Evolutionary conservation across 2,888 invertebrate species (phyloP).

Genomic region (Dynastes grantii): DNA sequence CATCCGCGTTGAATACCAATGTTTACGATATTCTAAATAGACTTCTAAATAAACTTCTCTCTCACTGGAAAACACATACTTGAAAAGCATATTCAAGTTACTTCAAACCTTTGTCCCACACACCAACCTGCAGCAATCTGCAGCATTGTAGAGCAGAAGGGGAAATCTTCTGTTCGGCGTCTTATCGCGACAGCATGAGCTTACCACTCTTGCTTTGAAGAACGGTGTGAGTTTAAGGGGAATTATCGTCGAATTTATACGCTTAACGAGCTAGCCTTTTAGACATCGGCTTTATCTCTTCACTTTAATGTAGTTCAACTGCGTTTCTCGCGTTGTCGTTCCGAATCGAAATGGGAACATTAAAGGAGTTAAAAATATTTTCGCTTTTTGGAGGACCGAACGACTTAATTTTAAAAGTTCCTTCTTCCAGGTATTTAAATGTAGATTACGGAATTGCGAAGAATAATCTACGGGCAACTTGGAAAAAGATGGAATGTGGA

Average conservation of each 20-base stretch:
- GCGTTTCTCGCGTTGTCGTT: too few relatives aligned
- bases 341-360: too few relatives aligned
- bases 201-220: neutral
- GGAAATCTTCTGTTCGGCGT: neutral
- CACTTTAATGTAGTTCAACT: too few relatives aligned
- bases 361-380: too few relatives aligned
- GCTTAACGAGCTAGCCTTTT: slow-evolving; percentile 2
- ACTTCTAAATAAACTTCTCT: neutral
- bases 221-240: neutral
- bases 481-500: too few relatives aligned
- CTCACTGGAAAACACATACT: neutral
- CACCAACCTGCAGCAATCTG: too few relatives aligned
- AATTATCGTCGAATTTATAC: neutral
- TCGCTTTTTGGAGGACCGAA: too few relatives aligned
- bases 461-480: too few relatives aligned
- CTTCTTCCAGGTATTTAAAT: too few relatives aligned
- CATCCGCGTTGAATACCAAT: neutral
- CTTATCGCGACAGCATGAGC: neutral
- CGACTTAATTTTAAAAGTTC: too few relatives aligned
- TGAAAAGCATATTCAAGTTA: neutral
- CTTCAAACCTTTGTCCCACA: neutral
- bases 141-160: neutral
- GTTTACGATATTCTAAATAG: neutral
- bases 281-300: slow-evolving; percentile 1
- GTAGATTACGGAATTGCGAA: too few relatives aligned